These are phyloP conservation scores for Heliconius hermathena DNA, from an alignment of 1,140 invertebrate species.

Conservation along the genomic window DNA sequence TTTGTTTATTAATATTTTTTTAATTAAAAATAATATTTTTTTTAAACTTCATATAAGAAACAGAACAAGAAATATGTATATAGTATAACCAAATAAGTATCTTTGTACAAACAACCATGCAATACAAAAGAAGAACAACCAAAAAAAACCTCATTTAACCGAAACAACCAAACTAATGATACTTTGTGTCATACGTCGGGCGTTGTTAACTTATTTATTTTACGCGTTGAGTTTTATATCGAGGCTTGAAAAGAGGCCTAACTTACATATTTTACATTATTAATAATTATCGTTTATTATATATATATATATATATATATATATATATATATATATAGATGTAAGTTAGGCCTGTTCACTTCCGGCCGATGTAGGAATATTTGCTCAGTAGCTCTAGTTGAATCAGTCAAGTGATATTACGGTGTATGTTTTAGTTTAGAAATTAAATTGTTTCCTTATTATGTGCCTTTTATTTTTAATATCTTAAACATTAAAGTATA, in stretches of 20 bases:
- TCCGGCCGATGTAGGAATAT: constrained; percentile 22
- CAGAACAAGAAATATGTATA: too few species aligned
- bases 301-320: background rate
- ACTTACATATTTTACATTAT: background rate
- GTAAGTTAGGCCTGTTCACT: background rate
- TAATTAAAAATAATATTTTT: background rate
- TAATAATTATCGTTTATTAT: background rate
- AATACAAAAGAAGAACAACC: background rate
- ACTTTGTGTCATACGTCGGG: constrained; percentile 66
- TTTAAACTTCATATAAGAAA: too few species aligned
- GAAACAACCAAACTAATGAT: constrained; percentile 9
- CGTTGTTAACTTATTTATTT: constrained; percentile 76
- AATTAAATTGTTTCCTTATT: constrained; percentile 71
- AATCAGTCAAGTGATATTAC: constrained; percentile 80
- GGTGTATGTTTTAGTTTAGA: constrained; percentile 77
- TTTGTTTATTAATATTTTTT: background rate
- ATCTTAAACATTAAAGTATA: too few species aligned
- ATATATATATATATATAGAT: background rate
- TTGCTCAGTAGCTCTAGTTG: constrained; percentile 72
- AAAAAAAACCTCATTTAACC: background rate
- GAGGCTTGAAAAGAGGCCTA: background rate
- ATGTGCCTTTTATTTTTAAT: constrained; percentile 48
- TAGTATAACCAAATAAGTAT: background rate
- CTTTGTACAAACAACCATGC: background rate
- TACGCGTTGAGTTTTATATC: constrained; percentile 51